Evolutionary conservation across 2,888 invertebrate genomes (phyloP).

Genomic region (Diaphora mendica): DNA sequence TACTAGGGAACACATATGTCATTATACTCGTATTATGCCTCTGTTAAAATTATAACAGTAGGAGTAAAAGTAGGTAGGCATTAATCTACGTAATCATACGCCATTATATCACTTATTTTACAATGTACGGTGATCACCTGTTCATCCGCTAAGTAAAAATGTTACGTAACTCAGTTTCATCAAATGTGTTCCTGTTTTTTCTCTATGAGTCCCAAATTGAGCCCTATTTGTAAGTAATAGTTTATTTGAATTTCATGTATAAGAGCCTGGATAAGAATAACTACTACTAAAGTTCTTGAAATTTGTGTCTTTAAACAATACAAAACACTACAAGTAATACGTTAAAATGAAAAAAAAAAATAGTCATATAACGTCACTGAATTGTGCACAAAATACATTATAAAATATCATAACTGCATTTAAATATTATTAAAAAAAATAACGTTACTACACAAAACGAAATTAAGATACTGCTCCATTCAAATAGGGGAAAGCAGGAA

Average conservation of each 20-base stretch:
- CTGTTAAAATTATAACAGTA: background rate
- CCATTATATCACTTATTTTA: background rate
- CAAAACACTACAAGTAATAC: background rate
- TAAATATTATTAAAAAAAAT: background rate
- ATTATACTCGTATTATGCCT: slow-evolving; percentile 1
- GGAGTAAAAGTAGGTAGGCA: background rate
- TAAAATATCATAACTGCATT: background rate
- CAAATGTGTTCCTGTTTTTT: background rate
- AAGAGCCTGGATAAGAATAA: background rate
- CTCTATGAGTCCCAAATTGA: background rate
- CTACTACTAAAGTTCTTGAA: background rate
- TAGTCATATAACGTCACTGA: background rate
- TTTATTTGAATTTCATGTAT: background rate
- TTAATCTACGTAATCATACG: background rate
- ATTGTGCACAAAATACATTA: background rate
- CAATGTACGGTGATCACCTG: background rate
- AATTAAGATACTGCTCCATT: slow-evolving; percentile 78
- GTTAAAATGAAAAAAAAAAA: too few species aligned
- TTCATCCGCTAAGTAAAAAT: background rate
- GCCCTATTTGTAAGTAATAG: background rate
- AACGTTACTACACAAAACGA: slow-evolving; percentile 52
- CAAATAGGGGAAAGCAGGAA: slow-evolving; percentile 77
- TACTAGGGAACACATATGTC: background rate
- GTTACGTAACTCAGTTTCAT: background rate
- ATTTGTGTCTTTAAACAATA: background rate